phyloP scores from a whole-genome alignment of 2,888 invertebrate species.

The Noctua janthe region DNA sequence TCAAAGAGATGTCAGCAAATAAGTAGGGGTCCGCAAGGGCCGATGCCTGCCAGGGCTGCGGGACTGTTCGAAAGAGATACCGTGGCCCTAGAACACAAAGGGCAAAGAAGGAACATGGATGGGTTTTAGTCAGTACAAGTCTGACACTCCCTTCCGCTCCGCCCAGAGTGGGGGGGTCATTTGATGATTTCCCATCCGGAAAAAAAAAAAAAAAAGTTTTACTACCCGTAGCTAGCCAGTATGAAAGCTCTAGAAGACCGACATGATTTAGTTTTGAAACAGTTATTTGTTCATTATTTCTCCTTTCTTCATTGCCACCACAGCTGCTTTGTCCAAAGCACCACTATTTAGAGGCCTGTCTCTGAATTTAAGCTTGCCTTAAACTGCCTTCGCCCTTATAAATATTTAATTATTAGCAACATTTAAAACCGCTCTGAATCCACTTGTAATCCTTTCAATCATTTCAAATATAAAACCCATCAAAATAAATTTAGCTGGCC shows the following conservation, averaged over 20 bases:
- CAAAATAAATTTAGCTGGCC: conserved; percentile 44
- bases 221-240: not conserved
- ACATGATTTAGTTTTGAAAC: not conserved
- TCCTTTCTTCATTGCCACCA: not conserved
- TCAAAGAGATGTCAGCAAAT: no score
- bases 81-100: no score
- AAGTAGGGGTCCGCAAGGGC: no score
- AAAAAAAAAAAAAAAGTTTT: no score
- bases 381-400: not conserved
- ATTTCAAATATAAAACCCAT: conserved; percentile 27
- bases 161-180: no score
- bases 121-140: no score
- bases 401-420: conserved; percentile 31
- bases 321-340: not conserved
- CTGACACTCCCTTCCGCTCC: no score
- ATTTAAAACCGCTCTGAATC: conserved; percentile 8
- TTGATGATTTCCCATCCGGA: no score
- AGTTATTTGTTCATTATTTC: no score
- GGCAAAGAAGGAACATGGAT: no score
- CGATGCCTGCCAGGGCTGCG: no score
- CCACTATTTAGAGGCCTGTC: not conserved
- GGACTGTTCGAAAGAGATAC: no score
- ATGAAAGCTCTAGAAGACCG: not conserved
- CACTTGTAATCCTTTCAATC: conserved; percentile 43
- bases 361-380: not conserved